Conservation (phyloP, 2,888 invertebrate species). For the Galerucella calmariensis region DNA sequence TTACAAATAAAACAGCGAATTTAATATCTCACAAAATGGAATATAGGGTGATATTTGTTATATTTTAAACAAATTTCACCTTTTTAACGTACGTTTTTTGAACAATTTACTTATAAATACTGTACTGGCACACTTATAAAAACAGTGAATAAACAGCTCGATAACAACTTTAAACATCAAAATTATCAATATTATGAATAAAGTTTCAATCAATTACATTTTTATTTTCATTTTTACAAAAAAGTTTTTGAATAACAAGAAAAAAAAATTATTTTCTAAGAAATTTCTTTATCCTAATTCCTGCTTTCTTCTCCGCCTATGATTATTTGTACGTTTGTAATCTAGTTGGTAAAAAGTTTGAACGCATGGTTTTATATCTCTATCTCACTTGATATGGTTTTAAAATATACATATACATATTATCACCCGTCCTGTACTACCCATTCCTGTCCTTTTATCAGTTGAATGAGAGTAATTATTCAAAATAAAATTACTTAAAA, state of each 20-base stretch:
- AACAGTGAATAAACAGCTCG: too few relatives aligned
- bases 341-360: too few relatives aligned
- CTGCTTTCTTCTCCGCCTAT: background rate
- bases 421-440: background rate
- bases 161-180: too few relatives aligned
- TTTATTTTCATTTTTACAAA: background rate
- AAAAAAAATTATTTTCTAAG: background rate
- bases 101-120: too few relatives aligned
- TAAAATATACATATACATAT: background rate
- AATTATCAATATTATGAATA: too few relatives aligned
- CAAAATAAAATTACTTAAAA: too few relatives aligned
- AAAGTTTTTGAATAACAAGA: background rate
- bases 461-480: background rate
- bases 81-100: too few relatives aligned
- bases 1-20: too few relatives aligned
- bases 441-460: background rate
- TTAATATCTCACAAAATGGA: too few relatives aligned
- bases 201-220: background rate
- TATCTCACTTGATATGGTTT: slow-evolving; percentile 4
- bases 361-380: background rate
- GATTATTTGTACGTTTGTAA: background rate
- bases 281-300: background rate
- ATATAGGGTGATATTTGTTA: too few relatives aligned
- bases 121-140: too few relatives aligned
- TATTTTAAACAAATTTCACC: too few relatives aligned